Base-by-base conservation (phyloP, 2,888 invertebrate species). In the Tenthredo scrophulariae region DNA sequence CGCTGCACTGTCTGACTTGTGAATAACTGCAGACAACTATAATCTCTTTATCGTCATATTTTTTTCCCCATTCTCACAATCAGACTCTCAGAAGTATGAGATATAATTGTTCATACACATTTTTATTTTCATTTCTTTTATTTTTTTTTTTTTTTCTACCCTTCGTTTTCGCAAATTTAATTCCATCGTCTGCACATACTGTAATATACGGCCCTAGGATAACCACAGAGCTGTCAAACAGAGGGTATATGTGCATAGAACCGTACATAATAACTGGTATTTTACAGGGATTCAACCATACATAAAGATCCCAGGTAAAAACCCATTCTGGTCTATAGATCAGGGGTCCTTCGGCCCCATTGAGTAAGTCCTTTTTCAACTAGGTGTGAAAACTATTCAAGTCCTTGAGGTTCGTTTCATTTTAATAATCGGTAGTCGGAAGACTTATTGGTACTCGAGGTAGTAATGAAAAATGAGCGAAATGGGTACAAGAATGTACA, bases 201-300 rank as follows among this genome's bases (percentile, higher is more conserved):
- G n/a, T 18, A 6, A 26, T 22, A 74, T 74, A 74, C n/a, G 29
- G 29, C 9, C n/a, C 22, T n/a, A 29, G 54, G 7, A 79, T 54
- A 62, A 80, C 80, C 80, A 65, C 80, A 80, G 43, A 62, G 18
- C 80, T 80, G 80, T 80, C 80, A 80, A 80, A 80, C 65, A 80
- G 80, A 80, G 62, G 65, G 43, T 74, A 46, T 43, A 65, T 22
- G 22, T 62, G 62, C 43, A 80, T 80, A 80, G 37, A 62, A 62
- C 33, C 43, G 65, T 65, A 43, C 22, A 62, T 80, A 80, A 80
- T 80, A 77, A 77, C 77, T 77, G 22, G 50, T 54, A 74, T 74
- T 74, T 43, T 74, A 43, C 72, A 43, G 46, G 77, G 46, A 77
- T 77, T 18, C 54, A 77, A 18, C 46, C 77, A 33, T 13, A 33